Evolutionary conservation across 2,113 vertebrate genomes (phyloP).

Genomic region (Vicugna pacos): DNA sequence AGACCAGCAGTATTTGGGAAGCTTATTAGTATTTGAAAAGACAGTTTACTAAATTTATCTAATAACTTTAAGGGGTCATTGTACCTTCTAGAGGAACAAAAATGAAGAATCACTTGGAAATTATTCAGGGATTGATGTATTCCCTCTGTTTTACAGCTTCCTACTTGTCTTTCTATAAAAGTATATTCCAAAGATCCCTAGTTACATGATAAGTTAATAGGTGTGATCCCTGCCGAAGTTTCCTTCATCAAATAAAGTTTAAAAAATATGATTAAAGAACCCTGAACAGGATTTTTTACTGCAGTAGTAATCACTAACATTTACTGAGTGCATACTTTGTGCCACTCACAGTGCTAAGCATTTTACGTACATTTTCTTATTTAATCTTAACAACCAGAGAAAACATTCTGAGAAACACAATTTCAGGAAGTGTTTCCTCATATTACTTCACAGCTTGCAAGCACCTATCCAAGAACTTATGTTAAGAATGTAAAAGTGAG

Average conservation of each 20-base stretch:
- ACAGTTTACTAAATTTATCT: conserved; percentile 51
- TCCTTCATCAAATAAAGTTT: conserved; percentile 25
- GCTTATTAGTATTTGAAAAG: conserved; percentile 27
- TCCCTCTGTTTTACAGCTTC: conserved; percentile 25
- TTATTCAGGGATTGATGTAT: conserved; percentile 34
- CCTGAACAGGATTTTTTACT: not conserved
- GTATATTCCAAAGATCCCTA: conserved; percentile 5
- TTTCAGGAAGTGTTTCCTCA: not conserved
- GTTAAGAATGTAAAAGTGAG: conserved; percentile 22
- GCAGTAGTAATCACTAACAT: not conserved
- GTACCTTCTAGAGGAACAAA: not conserved
- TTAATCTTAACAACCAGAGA: conserved; percentile 13
- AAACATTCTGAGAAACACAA: not conserved
- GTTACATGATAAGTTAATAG: conserved; percentile 43
- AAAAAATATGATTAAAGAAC: conserved; percentile 5
- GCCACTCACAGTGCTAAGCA: not conserved
- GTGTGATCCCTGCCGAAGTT: not conserved
- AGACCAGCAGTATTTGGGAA: conserved; percentile 5
- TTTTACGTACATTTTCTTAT: conserved; percentile 24
- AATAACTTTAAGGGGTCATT: not conserved
- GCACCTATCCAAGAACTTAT: not conserved
- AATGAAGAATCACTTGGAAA: conserved; percentile 21
- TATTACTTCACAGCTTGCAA: conserved; percentile 37
- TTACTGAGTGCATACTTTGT: conserved; percentile 48
- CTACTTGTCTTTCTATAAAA: conserved; percentile 10